A percentile compares a stretch with the other conserved stretches of the same genome.
phyloP scores from a whole-genome alignment of 2,113 vertebrate genomes.

The Gila orcuttii region DNA sequence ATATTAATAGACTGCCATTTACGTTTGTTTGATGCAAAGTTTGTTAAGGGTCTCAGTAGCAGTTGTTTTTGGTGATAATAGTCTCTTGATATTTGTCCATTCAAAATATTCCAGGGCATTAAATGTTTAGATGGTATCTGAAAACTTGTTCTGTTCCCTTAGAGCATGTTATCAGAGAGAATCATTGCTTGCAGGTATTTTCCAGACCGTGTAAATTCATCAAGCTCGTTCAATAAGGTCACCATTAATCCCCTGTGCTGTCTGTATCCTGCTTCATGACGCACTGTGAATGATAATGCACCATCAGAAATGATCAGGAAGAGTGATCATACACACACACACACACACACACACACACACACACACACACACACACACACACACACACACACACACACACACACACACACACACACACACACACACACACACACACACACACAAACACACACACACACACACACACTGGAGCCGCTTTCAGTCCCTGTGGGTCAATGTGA shows the following conservation, averaged over 20 bases:
- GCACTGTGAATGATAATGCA: conserved; percentile 43
- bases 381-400: neutral
- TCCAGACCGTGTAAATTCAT: conserved; percentile 46
- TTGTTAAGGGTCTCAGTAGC: conserved; percentile 18
- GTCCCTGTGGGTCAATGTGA: conserved; percentile 41
- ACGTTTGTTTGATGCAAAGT: conserved; percentile 2
- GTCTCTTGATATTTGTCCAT: conserved; percentile 27
- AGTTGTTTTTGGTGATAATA: conserved; percentile 38
- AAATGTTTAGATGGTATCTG: conserved; percentile 47
- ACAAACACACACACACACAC: neutral
- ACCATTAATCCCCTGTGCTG: conserved; percentile 43
- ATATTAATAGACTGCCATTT: conserved; percentile 16
- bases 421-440: neutral
- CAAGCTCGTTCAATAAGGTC: conserved; percentile 51
- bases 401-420: neutral
- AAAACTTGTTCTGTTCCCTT: conserved; percentile 4
- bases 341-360: conserved; percentile 1
- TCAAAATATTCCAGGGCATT: conserved; percentile 30
- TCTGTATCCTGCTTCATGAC: conserved; percentile 38
- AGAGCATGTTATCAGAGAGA: conserved; percentile 25
- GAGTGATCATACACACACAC: conserved; percentile 14
- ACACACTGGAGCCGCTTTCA: conserved; percentile 28
- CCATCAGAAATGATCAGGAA: conserved; percentile 33
- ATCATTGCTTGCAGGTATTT: conserved; percentile 44
- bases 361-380: neutral